phyloP scores from a whole-genome alignment of 2,113 vertebrate genomes.

The Leptodactylus fuscus region DNA sequence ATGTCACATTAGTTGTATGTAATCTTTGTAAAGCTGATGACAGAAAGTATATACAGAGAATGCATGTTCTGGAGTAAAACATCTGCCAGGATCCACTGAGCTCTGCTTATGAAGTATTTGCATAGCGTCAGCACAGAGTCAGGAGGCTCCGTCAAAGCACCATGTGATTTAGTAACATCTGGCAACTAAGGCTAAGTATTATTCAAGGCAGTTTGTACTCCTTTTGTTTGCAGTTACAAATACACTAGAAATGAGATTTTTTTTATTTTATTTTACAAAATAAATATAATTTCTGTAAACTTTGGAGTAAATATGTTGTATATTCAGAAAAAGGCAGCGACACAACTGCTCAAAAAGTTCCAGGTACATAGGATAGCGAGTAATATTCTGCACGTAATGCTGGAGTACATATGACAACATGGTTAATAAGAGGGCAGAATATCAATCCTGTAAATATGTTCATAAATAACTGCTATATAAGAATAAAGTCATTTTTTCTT shows the following conservation, averaged over 20 bases:
- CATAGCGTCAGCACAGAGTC: constrained; percentile 54
- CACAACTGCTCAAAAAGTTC: not conserved
- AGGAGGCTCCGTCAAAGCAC: constrained; percentile 49
- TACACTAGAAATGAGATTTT: not conserved
- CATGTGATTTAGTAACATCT: constrained; percentile 24
- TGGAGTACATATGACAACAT: not conserved
- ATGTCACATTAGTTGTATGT: too few relatives aligned
- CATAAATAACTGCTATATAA: too few relatives aligned
- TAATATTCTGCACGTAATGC: not conserved
- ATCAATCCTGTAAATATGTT: too few relatives aligned
- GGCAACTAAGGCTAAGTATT: constrained; percentile 35
- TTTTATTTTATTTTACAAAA: not conserved
- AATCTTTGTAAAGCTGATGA: not conserved
- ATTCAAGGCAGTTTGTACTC: constrained; percentile 35
- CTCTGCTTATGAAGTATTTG: constrained; percentile 37
- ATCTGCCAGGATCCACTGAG: constrained; percentile 8
- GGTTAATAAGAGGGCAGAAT: not conserved
- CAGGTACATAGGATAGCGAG: not conserved
- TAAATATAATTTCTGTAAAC: constrained; percentile 3
- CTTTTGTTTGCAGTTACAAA: constrained; percentile 17
- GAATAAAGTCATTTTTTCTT: too few relatives aligned
- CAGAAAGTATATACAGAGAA: not conserved
- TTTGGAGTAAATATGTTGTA: not conserved
- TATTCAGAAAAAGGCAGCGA: not conserved
- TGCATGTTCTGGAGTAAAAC: not conserved